Percentiles rank a stretch among this genome's conserved stretches.
phyloP scores from a whole-genome alignment of 2,888 invertebrate species.

The Pristionchus entomophagus region DNA sequence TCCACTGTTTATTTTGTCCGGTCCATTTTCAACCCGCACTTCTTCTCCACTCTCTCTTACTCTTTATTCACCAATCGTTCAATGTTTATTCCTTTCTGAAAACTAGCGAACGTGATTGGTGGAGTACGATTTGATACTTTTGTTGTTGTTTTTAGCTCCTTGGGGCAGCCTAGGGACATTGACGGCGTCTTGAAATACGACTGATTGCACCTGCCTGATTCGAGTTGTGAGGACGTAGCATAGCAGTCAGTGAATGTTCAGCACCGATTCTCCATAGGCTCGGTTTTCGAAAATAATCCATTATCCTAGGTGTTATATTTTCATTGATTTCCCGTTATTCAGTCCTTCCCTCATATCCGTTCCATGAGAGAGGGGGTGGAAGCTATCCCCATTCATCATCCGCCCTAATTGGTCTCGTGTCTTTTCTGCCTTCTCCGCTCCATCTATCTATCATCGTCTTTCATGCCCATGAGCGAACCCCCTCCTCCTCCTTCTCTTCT shows the following conservation, averaged over 20 bases:
- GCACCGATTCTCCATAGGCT: no score
- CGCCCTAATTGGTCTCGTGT: background rate
- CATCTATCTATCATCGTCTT: background rate
- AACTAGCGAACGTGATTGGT: background rate
- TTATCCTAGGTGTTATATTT: no score
- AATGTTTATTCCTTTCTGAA: background rate
- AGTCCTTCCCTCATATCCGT: no score
- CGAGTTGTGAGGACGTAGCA: background rate
- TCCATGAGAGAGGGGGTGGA: background rate
- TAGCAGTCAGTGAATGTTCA: background rate
- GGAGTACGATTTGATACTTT: background rate
- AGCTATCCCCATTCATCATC: background rate
- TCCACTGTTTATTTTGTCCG: conserved; percentile 28
- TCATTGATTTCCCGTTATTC: no score
- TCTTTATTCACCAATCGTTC: background rate
- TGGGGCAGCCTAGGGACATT: no score
- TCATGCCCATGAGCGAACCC: background rate
- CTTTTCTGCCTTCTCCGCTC: background rate
- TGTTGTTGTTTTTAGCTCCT: background rate
- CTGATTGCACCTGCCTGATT: background rate
- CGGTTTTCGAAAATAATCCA: no score
- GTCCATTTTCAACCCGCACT: background rate
- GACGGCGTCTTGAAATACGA: no score
- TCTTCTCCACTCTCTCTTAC: background rate
- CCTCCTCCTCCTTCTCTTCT: background rate